Conservation (phyloP, 2,797 vertebrate species). For the Schizopygopsis malacanthus region DNA sequence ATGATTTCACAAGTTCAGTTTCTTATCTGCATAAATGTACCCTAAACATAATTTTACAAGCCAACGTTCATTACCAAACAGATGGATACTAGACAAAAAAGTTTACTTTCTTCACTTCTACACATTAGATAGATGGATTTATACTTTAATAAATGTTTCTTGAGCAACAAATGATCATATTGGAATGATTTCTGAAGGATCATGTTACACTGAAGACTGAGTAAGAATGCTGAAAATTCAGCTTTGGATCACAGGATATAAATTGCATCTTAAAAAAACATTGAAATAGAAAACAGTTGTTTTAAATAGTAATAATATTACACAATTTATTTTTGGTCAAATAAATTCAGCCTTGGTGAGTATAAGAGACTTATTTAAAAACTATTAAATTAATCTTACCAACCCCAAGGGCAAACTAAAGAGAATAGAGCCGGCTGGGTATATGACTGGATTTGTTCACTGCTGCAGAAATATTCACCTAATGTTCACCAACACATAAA, state of each 20-base stretch:
- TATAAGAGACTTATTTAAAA: neutral
- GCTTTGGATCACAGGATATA: neutral
- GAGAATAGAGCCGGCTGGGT: neutral
- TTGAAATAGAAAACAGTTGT: too few species aligned
- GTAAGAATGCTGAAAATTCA: neutral
- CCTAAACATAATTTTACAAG: neutral
- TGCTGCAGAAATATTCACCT: slow-evolving; percentile 1
- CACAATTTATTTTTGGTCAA: neutral
- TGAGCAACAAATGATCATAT: neutral
- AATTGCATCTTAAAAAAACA: neutral
- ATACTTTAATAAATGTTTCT: neutral
- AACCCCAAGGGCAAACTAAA: neutral
- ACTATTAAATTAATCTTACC: neutral
- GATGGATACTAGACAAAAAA: neutral
- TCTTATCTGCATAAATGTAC: neutral
- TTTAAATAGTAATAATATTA: neutral
- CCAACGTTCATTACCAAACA: neutral
- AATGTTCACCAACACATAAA: neutral
- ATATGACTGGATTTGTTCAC: neutral
- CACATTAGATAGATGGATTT: neutral
- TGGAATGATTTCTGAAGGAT: neutral
- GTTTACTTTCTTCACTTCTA: neutral
- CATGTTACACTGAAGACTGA: neutral
- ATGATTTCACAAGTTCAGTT: neutral
- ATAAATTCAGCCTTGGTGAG: neutral